Percentiles rank a stretch among this genome's conserved stretches.
Conservation (phyloP, 1,140 invertebrate genomes). For the Aradophagus sp. region DNA sequence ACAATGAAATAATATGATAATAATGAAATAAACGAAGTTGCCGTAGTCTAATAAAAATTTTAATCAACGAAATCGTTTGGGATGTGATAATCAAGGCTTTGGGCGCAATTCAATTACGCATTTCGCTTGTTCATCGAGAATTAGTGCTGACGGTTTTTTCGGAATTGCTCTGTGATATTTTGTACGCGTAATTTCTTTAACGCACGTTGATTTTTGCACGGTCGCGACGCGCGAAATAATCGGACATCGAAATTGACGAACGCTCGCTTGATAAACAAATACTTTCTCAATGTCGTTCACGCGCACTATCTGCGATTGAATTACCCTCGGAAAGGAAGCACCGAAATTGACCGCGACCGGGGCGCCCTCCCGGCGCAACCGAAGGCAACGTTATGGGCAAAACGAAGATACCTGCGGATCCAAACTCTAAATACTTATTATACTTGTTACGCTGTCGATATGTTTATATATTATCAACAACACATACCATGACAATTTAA, state of each 20-base stretch:
- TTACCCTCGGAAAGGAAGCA: slow-evolving; percentile 1
- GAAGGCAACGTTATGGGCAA: slow-evolving; percentile 39
- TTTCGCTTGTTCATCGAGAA: neutral
- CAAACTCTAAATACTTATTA: slow-evolving; percentile 69
- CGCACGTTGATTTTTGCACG: slow-evolving; percentile 8
- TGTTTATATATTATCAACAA: slow-evolving; percentile 67
- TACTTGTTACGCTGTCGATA: slow-evolving; percentile 72
- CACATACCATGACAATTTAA: slow-evolving; percentile 64
- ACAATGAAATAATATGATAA: too few relatives aligned
- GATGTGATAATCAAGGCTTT: slow-evolving; percentile 12
- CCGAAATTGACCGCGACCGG: slow-evolving; percentile 11
- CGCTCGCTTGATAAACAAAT: slow-evolving; percentile 23
- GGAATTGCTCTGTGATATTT: slow-evolving; percentile 33
- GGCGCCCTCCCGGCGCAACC: slow-evolving; percentile 27
- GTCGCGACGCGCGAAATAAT: slow-evolving; percentile 3
- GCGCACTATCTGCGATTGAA: slow-evolving; percentile 33
- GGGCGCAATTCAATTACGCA: slow-evolving; percentile 5
- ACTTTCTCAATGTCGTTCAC: slow-evolving; percentile 40
- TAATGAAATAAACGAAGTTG: too few relatives aligned
- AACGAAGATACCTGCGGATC: slow-evolving; percentile 65
- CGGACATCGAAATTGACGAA: slow-evolving; percentile 12
- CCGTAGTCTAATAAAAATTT: too few relatives aligned
- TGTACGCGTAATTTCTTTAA: slow-evolving; percentile 5
- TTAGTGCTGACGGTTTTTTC: slow-evolving; percentile 3
- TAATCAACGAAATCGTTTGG: slow-evolving; percentile 17